Evolutionary conservation across 2,113 vertebrate species (phyloP).

Genomic region (Caloenas nicobarica): DNA sequence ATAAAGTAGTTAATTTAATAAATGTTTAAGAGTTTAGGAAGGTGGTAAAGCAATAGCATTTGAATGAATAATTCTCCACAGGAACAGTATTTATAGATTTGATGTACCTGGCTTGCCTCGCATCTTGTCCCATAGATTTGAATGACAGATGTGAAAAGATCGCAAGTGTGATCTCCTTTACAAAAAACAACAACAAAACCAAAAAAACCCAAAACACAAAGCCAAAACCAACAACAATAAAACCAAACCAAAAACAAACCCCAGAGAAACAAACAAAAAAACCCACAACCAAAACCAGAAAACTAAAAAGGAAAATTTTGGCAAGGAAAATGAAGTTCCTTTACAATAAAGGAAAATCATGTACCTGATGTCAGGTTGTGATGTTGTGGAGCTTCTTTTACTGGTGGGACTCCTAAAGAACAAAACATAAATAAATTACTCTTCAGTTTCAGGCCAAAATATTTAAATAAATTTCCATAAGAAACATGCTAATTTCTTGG

Average conservation of each 20-base stretch:
- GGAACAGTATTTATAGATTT: neutral
- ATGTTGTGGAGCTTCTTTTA: conserved; percentile 54
- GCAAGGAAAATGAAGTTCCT: neutral
- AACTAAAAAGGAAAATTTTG: neutral
- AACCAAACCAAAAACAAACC: too few species aligned
- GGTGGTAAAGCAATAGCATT: neutral
- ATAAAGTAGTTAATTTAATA: neutral
- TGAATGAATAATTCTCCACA: neutral
- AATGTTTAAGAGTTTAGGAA: neutral
- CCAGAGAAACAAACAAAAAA: too few species aligned
- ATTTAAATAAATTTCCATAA: neutral
- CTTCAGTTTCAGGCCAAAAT: neutral
- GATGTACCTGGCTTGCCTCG: neutral
- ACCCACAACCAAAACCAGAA: neutral
- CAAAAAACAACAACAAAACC: neutral
- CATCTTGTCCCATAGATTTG: neutral
- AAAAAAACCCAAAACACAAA: neutral
- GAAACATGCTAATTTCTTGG: neutral
- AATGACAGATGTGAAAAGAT: neutral
- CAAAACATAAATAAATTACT: neutral
- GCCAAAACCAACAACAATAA: neutral
- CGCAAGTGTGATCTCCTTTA: neutral
- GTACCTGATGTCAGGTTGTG: conserved; percentile 72
- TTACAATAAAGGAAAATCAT: neutral
- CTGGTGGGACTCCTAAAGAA: neutral